Base-by-base conservation (phyloP, 2,888 invertebrate genomes). In the Geophilus truncorum region DNA sequence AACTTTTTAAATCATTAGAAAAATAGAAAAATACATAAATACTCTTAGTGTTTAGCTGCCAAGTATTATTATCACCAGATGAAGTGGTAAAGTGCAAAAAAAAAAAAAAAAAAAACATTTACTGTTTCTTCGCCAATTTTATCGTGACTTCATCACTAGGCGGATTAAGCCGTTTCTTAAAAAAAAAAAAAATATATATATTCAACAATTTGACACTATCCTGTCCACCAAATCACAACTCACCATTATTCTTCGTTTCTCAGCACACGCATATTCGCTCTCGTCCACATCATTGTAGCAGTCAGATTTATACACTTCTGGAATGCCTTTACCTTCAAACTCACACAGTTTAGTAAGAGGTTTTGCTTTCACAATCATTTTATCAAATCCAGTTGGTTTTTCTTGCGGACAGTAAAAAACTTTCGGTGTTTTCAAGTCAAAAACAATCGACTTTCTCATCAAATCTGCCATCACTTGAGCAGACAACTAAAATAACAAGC, bases 241-340 rank as follows among this genome's bases (percentile, higher is more conserved):
- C 87, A 93, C 93, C 93, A 93, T 92, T 85, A 93, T 93, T 85
- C 93, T 89, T 85, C 92, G 91, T 86, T 93, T 93, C 86, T 93
- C 93, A 86, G 93, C 92, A 88, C 93, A 93, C 2, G 93, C 93
- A 86, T 91, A 93, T 83, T 92, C 92, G 28, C 92, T 90, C 87
- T 93, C 93, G 86, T 93, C 93, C 21, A 93, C 91, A 86, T 93
- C 92, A 86, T 92, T 91, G 87, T 92, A 93, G 85, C 93, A 93
- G 85, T 93, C 93, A 78, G 92, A 92, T 86, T 92, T 92, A 87
- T 92, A 92, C 84, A 92, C 91, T 83, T 90, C 90, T 0, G 93
- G 93, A 82, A 93, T 86, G 70, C 85, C 84, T 81, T 84, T 83
- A 9, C 93, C 93, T 85, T 92, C 92, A 84, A 90, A 92, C 86